Base-by-base conservation (phyloP, 2,113 vertebrate genomes). In the Notarius lentiginosus region DNA sequence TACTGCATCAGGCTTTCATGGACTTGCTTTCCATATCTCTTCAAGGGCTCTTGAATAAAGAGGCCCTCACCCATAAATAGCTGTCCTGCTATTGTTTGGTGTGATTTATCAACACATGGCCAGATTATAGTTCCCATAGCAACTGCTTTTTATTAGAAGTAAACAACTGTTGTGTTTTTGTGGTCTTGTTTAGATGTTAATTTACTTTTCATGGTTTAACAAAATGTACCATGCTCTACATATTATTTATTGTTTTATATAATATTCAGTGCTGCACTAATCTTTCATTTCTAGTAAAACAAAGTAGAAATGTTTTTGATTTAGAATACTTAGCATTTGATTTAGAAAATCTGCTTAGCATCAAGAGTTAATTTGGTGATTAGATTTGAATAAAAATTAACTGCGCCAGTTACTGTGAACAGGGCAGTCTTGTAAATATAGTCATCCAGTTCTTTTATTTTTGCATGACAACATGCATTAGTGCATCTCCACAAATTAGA, bases 31-130 rank as follows among this genome's bases (percentile, higher is more conserved):
- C 66, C 83, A 89, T 86, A 85, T 87, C 84, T 84, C 65, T 84
- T 56, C 18, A 72, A 58, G 34, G 82, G 22, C 73, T 84, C 84
- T 90, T 84, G 85, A 86, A 63, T 87, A 49, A 76, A 91, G 88
- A 84, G 80, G 51, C 88, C 65, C 81, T 80, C 80, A 73, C 90
- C 80, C 86, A 90, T 89, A 89, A 89, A 91, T 90, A 91, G 83
- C 88, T 84, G 63, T 79, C 80, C 82, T 83, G 65, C 75, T 87
- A 77, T 87, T 90, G 89, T 91, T 89, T 86, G 70, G 56, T 60
- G 66, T 60, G 66, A 87, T 73, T 87, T 77, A 88, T 87, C 79
- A 82, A 85, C 49, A 66, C 63, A 82, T 30, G 27, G n/a, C 61
- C 51, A 88, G 87, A 85, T 89, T 82, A 84, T 56, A 0, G 77